Base-by-base conservation (phyloP, 2,888 invertebrate species). In the Nephrotoma appendiculata region DNA sequence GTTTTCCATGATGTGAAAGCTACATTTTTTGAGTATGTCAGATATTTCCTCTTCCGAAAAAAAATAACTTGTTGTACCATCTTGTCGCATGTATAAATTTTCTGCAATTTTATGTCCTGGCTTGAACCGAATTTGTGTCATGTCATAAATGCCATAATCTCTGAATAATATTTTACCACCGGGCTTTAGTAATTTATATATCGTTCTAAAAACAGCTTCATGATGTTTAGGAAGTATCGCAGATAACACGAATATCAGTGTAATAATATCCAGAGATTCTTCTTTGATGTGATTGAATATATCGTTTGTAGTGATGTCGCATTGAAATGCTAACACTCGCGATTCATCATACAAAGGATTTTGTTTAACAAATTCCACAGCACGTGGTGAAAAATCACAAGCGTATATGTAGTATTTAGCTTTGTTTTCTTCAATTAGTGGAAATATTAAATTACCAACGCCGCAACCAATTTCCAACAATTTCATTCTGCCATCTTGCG, bases 391-490 rank as follows among this genome's bases (percentile, higher is more conserved):
- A 90, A 99, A 95, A 92, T 99, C 99, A 91, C 98, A 98, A 0
- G 97, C 97, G 91, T 96, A 95, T 88, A 96, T 93, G 90, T 95
- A 95, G 88, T 95, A 94, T 88, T 94, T 93, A 88, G 92, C 92
- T 0, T 91, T 89, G 0, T 95, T 94, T 89, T 97, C 97, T 89
- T 96, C 95, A 0, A 98, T 91, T 86, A 99, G 91, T 0, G 99
- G 99, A 91, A 96, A 99, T 85, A 99, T 93, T 91, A 99, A 96
- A 92, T 99, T 99, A 0, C 99, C 99, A 7, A 98, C 99, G 3
- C 99, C 99, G 91, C 98, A 98, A 0, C 98, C 98, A 6, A 98
- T 94, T 92, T 99, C 98, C 31, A 97, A 92, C 86, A 96, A 92
- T 91, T 87, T 90, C 90, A 86, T 88, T 92, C 2, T 92, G 92